Base-by-base conservation (phyloP, 2,888 invertebrate species). In the Thereva nobilitata region DNA sequence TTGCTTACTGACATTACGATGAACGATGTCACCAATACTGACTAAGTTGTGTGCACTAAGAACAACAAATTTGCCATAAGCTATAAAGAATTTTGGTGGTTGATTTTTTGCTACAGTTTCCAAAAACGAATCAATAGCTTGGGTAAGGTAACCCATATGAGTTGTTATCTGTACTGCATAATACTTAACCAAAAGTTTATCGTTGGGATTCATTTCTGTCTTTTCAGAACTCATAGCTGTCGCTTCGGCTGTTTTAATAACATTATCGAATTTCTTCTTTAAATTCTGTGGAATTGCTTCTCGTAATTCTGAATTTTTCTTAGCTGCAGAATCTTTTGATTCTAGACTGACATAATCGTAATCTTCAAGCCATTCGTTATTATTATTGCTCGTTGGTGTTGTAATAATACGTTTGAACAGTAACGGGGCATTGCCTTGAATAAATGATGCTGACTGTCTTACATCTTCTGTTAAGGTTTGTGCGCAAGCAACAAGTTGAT, bases 11-110 rank as follows among this genome's bases (percentile, higher is more conserved):
- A 95, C 86, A 79, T 94, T 94, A 74, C 93, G 87, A 78, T 95
- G 90, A 38, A 97, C 91, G 56, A 92, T 94, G 82, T 97, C 97
- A 59, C 96, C 96, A 69, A 96, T 95, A 77, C 92, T 91, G 23
- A 97, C 93, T 76, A 97, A 85, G 78, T 95, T 90, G 77, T 97
- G 96, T 37, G 95, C 96, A 78, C 93, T 93, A 56, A 97, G 85
- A 42, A 97, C 93, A 7, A 97, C 95, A 80, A 95, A 95, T 80
- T 97, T 97, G 63, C 94, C 93, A 78, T 95, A 93, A 9, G 94
- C 93, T 61, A 97, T 89, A 80, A 96, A 96, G 70, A 89, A 90
- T 80, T 93, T 93, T 0, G 97, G 97, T 45, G 95, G 95, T 78
- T 95, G 93, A 76, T 95, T 95, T 80, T 91, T 91, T 76, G 95